Base-by-base conservation (phyloP, 2,797 vertebrate species). In the Pteropus rufus region DNA sequence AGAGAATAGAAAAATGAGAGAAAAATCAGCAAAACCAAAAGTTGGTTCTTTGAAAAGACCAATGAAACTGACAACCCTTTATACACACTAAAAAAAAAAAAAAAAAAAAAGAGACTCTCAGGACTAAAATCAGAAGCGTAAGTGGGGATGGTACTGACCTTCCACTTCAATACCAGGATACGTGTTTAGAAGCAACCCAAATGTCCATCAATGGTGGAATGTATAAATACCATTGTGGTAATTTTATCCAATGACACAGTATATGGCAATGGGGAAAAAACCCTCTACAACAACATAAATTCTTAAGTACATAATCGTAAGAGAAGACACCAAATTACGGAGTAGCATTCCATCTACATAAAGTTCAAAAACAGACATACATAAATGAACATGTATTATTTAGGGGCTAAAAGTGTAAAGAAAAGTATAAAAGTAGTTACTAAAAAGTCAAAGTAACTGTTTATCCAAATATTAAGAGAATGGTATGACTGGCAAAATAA, bases 391-490 rank as follows among this genome's bases (percentile, higher is more conserved):
- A 62, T 23, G 39, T 46, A 39, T n/a, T 86, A 65, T 75, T 76
- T 54, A 87, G 15, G 85, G 83, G 65, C 73, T 34, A 85, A 93
- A 89, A 67, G 29, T 46, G 84, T 60, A 52, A 67, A 89, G 44
- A 36, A 18, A 73, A 80, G 36, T 39, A 64, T 72, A 41, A 26
- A 67, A 54, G 23, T 65, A 5, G 10, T 23, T 58, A 58, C 26
- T 10, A 65, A 64, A 91, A 81, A 36, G 29, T 81, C 49, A 58
- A 80, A 88, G 56, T 36, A 81, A 54, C 44, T 75, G 49, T 69
- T 93, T 39, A 70, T 54, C 29, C 36, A 85, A 83, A 87, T 56
- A 81, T 70, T 64, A 89, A 89, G 36, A 72, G 29, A 95, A 95
- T 65, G 9, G 34, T 26, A 34, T 52, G 19, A 39, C 1, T 64